phyloP scores from a whole-genome alignment of 2,888 invertebrate genomes.

The Mimas tiliae region DNA sequence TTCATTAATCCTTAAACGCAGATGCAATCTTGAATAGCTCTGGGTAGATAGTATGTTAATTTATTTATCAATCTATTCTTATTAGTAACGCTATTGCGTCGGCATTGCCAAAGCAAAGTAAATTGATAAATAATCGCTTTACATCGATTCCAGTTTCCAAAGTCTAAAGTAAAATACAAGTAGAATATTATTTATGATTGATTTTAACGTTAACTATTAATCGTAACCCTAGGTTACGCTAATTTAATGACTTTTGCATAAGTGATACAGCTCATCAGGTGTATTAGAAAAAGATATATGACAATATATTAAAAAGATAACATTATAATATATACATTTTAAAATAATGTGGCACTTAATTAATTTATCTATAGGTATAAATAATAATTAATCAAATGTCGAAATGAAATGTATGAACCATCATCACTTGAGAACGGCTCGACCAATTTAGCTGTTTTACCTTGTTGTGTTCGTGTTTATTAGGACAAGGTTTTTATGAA shows the following conservation, averaged over 20 bases:
- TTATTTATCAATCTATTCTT: constrained; percentile 13
- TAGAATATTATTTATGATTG: not conserved
- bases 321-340: not conserved
- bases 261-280: not conserved
- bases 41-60: not conserved
- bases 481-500: no score
- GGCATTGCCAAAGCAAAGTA: not conserved
- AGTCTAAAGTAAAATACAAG: not conserved
- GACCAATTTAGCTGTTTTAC: no score
- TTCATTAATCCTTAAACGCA: constrained; percentile 8
- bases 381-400: no score
- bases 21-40: not conserved
- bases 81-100: constrained; percentile 5
- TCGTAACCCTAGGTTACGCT: not conserved
- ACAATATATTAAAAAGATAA: not conserved
- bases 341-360: no score
- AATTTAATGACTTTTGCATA: not conserved
- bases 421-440: no score
- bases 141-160: not conserved
- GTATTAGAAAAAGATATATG: not conserved
- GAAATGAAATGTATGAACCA: no score
- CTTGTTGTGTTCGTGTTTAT: no score
- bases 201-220: constrained; percentile 16
- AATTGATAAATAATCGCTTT: constrained; percentile 1
- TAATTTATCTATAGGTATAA: no score